Conservation (phyloP, 2,888 invertebrate species). For the Epistrophe eligans region DNA sequence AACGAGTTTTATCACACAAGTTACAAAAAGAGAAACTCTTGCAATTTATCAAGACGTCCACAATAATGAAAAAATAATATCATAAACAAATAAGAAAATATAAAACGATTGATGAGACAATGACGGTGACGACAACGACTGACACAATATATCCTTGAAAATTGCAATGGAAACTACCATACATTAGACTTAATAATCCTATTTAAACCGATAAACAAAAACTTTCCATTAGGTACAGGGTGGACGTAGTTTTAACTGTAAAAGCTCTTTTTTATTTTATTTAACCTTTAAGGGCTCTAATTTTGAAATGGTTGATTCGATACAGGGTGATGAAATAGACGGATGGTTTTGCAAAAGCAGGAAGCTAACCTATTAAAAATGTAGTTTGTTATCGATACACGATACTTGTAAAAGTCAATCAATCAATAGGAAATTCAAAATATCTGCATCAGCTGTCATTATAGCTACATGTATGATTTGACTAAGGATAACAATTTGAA, state of each 20-base stretch:
- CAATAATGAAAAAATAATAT: not conserved
- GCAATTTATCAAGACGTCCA: constrained; percentile 20
- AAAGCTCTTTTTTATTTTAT: not conserved
- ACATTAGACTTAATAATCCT: not conserved
- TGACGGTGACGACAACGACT: not conserved
- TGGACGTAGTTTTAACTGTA: not conserved
- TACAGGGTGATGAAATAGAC: too few species aligned
- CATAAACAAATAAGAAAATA: not conserved
- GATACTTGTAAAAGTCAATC: too few species aligned
- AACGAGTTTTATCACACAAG: not conserved
- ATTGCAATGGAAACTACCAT: constrained; percentile 8
- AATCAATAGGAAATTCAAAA: too few species aligned
- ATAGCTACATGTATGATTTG: too few species aligned
- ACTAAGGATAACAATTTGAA: too few species aligned
- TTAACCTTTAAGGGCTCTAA: not conserved
- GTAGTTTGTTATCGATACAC: too few species aligned
- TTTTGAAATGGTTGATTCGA: not conserved
- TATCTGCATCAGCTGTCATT: too few species aligned
- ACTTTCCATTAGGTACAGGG: not conserved
- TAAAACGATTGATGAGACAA: not conserved
- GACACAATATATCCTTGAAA: constrained; percentile 3
- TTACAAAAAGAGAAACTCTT: not conserved
- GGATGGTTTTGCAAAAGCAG: too few species aligned
- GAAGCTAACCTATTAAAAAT: too few species aligned
- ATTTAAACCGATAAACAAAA: not conserved